Conservation (phyloP, 1,140 invertebrate species). For the Acyrthosiphon pisum region DNA sequence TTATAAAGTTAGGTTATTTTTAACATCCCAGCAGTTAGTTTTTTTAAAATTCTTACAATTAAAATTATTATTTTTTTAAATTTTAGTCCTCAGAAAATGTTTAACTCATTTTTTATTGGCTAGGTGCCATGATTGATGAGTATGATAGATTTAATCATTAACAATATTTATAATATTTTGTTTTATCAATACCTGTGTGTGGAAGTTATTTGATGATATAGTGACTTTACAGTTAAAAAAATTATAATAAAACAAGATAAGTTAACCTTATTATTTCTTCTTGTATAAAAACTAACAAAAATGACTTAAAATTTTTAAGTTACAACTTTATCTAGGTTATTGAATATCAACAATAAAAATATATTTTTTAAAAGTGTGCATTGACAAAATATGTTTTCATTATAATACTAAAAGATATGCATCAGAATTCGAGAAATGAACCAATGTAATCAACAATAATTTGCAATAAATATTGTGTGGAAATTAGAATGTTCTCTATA, state of each 20-base stretch:
- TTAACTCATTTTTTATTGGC: neutral
- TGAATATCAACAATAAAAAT: conserved; percentile 11
- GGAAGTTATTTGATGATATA: neutral
- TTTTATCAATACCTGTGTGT: neutral
- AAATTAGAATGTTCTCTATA: neutral
- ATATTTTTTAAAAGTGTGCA: conserved; percentile 27
- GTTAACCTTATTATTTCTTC: neutral
- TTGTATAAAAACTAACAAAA: conserved; percentile 38
- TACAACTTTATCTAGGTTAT: neutral
- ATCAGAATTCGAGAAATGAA: conserved; percentile 19
- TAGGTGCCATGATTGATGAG: neutral
- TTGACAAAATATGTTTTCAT: neutral
- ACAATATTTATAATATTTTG: conserved; percentile 8
- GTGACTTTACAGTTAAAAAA: neutral
- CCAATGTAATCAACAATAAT: neutral
- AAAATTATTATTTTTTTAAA: neutral
- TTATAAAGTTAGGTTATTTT: neutral
- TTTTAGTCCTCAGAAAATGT: neutral
- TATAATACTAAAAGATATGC: conserved; percentile 20
- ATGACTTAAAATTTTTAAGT: conserved; percentile 18
- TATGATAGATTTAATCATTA: neutral
- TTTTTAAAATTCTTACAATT: neutral
- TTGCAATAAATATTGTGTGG: neutral
- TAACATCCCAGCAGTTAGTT: neutral
- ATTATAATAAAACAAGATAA: neutral